Conservation (phyloP, 1,140 invertebrate genomes). For the Drosophila burlai region DNA sequence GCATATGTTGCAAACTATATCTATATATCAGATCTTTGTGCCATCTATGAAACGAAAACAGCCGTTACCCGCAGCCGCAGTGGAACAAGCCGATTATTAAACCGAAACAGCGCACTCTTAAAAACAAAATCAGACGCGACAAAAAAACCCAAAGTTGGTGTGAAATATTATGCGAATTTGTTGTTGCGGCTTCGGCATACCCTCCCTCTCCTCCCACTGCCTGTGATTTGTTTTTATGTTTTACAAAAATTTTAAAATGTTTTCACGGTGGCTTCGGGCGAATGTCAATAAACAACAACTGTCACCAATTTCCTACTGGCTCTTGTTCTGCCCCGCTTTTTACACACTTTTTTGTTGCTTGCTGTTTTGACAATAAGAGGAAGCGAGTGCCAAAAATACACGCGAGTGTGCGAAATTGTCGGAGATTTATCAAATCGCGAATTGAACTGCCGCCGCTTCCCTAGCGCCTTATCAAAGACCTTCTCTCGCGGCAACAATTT, state of each 20-base stretch:
- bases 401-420: conserved; percentile 78
- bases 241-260: conserved; percentile 83
- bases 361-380: conserved; percentile 18
- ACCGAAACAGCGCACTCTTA: conserved; percentile 17
- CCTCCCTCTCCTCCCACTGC: not conserved
- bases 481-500: conserved; percentile 58
- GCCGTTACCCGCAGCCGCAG: conserved; percentile 40
- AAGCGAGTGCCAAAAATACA: conserved; percentile 31
- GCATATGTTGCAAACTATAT: conserved; percentile 63
- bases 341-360: not conserved
- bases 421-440: conserved; percentile 80
- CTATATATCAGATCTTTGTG: conserved; percentile 27
- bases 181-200: conserved; percentile 12
- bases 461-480: conserved; percentile 1
- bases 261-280: conserved; percentile 80
- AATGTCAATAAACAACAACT: conserved; percentile 82
- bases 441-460: conserved; percentile 34
- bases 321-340: conserved; percentile 3
- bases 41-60: conserved; percentile 18
- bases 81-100: conserved; percentile 58
- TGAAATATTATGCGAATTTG: conserved; percentile 83
- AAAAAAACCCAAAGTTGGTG: conserved; percentile 65
- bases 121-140: conserved; percentile 29
- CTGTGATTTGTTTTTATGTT: conserved; percentile 76
- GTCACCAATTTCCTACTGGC: conserved; percentile 62